These are phyloP conservation scores for Periparus ater DNA, from an alignment of 2,797 vertebrate species.

Conservation along the genomic window DNA sequence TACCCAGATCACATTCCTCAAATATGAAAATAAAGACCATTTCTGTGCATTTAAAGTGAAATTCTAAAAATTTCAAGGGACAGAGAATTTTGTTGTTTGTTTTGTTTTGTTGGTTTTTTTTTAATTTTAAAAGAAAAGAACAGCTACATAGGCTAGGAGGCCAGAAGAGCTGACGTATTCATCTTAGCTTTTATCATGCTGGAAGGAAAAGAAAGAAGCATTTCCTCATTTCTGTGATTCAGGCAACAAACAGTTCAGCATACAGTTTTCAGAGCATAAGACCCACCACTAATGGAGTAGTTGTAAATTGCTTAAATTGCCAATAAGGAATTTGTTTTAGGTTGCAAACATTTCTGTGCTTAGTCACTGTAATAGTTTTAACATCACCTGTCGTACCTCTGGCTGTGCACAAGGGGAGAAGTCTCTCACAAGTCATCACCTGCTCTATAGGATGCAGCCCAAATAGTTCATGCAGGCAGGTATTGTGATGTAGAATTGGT, in stretches of 20 bases:
- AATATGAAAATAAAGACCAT: slow-evolving; percentile 28
- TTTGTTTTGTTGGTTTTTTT: not conserved
- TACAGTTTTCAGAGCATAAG: not conserved
- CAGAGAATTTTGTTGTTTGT: not conserved
- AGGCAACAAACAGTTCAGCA: not conserved
- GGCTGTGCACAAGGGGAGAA: not conserved
- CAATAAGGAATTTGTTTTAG: slow-evolving; percentile 11
- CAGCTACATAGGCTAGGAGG: not conserved
- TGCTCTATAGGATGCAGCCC: not conserved
- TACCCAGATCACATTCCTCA: not conserved
- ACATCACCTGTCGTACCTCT: slow-evolving; percentile 5
- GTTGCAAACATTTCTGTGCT: slow-evolving; percentile 24
- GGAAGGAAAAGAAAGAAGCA: not conserved
- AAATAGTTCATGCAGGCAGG: not conserved
- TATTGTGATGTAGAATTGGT: not conserved
- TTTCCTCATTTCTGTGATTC: not conserved
- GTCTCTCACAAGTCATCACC: not conserved
- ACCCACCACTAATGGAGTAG: not conserved
- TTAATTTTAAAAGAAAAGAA: not conserved
- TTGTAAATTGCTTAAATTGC: slow-evolving; percentile 15
- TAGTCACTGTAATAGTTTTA: slow-evolving; percentile 20
- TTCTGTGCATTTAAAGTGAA: slow-evolving; percentile 28
- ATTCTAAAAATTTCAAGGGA: not conserved
- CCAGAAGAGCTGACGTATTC: not conserved
- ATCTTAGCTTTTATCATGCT: not conserved